Percentiles rank a stretch among this genome's conserved stretches.
These are phyloP conservation scores for Chironomus striatipennis DNA, from an alignment of 1,140 invertebrate species.

Conservation along the genomic window DNA sequence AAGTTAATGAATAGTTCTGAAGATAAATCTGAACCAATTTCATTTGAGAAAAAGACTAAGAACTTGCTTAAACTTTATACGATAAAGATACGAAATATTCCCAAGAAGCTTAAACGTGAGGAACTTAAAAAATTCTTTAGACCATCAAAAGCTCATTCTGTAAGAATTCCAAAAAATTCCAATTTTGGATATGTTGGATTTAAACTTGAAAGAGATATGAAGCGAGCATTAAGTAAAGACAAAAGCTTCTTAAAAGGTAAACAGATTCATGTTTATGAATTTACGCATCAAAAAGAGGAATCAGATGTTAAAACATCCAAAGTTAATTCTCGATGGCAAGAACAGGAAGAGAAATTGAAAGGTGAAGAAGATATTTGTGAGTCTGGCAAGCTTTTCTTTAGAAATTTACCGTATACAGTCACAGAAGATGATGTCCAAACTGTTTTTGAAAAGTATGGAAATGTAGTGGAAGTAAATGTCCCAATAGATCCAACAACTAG, in stretches of 20 bases:
- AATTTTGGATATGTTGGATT: conserved; percentile 91
- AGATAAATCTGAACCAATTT: conserved; percentile 33
- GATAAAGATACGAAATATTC: conserved; percentile 39
- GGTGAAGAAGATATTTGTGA: conserved; percentile 77
- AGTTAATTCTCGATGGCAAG: conserved; percentile 52
- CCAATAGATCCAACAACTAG: conserved; percentile 80
- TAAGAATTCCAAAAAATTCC: conserved; percentile 66
- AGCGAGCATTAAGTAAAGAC: conserved; percentile 74
- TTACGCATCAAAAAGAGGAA: conserved; percentile 46
- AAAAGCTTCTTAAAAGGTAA: conserved; percentile 76
- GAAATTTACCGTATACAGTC: conserved; percentile 85
- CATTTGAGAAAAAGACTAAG: conserved; percentile 40
- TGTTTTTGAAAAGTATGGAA: conserved; percentile 82
- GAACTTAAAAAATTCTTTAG: conserved; percentile 62
- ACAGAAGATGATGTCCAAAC: conserved; percentile 80
- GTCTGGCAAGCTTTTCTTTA: conserved; percentile 88
- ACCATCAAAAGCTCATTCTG: conserved; percentile 65
- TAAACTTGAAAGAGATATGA: conserved; percentile 68
- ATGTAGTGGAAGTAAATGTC: conserved; percentile 78
- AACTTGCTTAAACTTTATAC: conserved; percentile 46
- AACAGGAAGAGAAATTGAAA: conserved; percentile 58
- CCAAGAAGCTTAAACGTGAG: conserved; percentile 36
- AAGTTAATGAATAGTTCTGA: conserved; percentile 42
- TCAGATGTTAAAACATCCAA: conserved; percentile 31
- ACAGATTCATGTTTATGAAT: conserved; percentile 54